phyloP scores from a whole-genome alignment of 2,113 vertebrate species.

The Chunga burmeisteri region DNA sequence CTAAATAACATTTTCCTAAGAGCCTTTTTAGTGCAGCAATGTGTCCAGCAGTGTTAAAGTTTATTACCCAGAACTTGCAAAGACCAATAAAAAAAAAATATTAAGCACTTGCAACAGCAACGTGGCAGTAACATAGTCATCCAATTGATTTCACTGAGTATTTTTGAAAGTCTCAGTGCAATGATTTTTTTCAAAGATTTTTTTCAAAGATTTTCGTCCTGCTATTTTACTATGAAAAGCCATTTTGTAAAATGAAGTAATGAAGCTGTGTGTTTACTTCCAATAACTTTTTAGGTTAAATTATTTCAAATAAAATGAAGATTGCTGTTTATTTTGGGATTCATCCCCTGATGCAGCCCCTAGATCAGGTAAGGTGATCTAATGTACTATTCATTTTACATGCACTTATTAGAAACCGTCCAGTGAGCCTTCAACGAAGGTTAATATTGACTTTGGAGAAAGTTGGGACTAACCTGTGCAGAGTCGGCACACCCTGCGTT shows the following conservation, averaged over 20 bases:
- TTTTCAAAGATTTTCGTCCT: neutral
- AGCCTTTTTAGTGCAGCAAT: neutral
- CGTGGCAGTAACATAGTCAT: neutral
- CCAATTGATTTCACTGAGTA: neutral
- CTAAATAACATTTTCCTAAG: neutral
- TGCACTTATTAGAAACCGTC: neutral
- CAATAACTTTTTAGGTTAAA: neutral
- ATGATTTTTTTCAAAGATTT: neutral
- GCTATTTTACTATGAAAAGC: neutral
- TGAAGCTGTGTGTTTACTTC: neutral
- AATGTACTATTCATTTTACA: neutral
- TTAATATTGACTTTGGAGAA: neutral
- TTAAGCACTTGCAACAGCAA: neutral
- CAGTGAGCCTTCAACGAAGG: accelerated
- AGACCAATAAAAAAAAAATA: neutral
- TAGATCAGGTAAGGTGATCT: neutral
- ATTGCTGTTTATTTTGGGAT: neutral
- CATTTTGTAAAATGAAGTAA: neutral
- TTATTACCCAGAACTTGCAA: neutral
- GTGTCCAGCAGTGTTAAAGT: neutral
- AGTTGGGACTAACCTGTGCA: accelerated
- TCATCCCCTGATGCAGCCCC: neutral
- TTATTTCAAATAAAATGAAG: neutral
- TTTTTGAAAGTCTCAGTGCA: neutral
- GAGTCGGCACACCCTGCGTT: accelerated